Percentiles rank a stretch among this genome's conserved stretches.
phyloP scores from a whole-genome alignment of 2,888 invertebrate species.

The Acanthopleura granulata region DNA sequence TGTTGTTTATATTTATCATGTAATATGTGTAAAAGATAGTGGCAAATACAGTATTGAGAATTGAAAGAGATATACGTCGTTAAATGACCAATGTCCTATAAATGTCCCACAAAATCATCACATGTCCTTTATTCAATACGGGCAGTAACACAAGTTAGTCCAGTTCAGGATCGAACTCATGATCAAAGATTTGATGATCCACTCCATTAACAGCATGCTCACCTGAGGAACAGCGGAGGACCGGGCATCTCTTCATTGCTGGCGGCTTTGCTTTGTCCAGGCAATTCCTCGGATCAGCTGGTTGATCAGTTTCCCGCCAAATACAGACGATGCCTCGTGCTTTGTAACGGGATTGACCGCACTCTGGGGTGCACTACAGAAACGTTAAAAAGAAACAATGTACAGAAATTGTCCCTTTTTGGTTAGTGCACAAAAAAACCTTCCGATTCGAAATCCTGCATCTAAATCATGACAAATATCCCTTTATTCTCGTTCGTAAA shows the following conservation, averaged over 20 bases:
- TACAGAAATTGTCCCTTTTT: too few relatives aligned
- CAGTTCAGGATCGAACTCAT: too few relatives aligned
- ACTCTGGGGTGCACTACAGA: slow-evolving; percentile 82
- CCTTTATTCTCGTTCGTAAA: not conserved
- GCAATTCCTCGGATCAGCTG: slow-evolving; percentile 84
- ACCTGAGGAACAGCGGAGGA: not conserved
- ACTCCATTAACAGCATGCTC: not conserved
- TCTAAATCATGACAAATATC: not conserved
- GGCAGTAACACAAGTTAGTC: too few relatives aligned
- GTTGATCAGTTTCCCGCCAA: slow-evolving; percentile 87
- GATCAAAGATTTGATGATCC: too few relatives aligned
- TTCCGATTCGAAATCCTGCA: not conserved
- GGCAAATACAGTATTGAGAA: too few relatives aligned
- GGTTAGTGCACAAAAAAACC: too few relatives aligned
- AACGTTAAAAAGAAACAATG: not conserved
- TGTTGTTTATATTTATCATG: too few relatives aligned
- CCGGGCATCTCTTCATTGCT: not conserved
- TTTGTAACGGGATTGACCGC: slow-evolving; percentile 86
- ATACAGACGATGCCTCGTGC: slow-evolving; percentile 92
- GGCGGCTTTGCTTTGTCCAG: not conserved
- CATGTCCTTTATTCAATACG: too few relatives aligned
- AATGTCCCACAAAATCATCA: too few relatives aligned
- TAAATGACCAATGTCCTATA: too few relatives aligned
- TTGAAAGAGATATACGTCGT: too few relatives aligned
- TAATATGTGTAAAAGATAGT: too few relatives aligned